Evolutionary conservation across 2,113 vertebrate genomes (phyloP).

Genomic region (Poeciliopsis retropinna): DNA sequence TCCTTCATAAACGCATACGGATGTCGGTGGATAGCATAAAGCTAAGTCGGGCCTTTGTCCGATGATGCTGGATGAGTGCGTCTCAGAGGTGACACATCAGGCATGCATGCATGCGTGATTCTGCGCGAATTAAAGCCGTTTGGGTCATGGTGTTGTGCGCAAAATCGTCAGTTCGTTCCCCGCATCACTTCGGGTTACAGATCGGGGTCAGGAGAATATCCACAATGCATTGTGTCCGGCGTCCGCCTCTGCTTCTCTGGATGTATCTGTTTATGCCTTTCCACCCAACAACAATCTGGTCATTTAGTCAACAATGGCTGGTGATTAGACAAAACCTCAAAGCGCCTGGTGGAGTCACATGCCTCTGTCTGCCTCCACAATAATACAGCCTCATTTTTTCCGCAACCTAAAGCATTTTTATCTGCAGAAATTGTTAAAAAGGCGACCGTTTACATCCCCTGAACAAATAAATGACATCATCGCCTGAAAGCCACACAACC

Average conservation of each 20-base stretch:
- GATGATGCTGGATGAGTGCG: slow-evolving; percentile 15
- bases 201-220: slow-evolving; percentile 55
- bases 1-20: slow-evolving; percentile 27
- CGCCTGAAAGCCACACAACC: slow-evolving; percentile 54
- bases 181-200: slow-evolving; percentile 48
- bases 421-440: slow-evolving; percentile 17
- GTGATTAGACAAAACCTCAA: slow-evolving; percentile 36
- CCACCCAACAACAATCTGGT: slow-evolving; percentile 45
- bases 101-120: slow-evolving; percentile 20
- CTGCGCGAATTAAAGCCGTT: slow-evolving; percentile 9
- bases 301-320: slow-evolving; percentile 75
- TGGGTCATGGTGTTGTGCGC: slow-evolving; percentile 50
- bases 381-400: slow-evolving; percentile 37
- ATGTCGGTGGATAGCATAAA: slow-evolving; percentile 59
- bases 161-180: slow-evolving; percentile 28
- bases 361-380: slow-evolving; percentile 54
- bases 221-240: slow-evolving; percentile 18
- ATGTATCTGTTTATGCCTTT: slow-evolving; percentile 14
- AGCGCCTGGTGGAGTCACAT: slow-evolving; percentile 66
- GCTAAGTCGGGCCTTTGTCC: slow-evolving; percentile 75
- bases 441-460: slow-evolving; percentile 30
- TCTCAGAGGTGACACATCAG: slow-evolving; percentile 1
- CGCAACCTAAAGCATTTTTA: slow-evolving; percentile 1
- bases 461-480: slow-evolving; percentile 82
- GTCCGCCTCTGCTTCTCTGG: slow-evolving; percentile 10